phyloP scores from a whole-genome alignment of 1,140 invertebrate species.

The Drosophila albomicans region DNA sequence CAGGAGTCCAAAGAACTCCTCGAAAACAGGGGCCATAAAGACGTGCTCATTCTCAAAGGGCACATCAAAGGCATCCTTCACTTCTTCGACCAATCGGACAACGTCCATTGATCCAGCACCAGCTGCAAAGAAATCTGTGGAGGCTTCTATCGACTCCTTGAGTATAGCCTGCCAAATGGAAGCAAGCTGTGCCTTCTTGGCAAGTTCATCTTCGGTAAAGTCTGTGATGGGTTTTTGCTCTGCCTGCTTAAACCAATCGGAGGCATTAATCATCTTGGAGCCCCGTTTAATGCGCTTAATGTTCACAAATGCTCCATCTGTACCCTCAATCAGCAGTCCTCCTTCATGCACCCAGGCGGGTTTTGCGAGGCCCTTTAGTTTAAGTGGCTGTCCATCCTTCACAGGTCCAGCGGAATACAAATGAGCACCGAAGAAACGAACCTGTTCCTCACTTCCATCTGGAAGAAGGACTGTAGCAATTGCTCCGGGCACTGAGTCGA shows the following conservation, averaged over 20 bases:
- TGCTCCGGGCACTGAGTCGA: conserved; percentile 97
- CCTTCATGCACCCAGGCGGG: conserved; percentile 90
- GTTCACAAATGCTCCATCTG: conserved; percentile 91
- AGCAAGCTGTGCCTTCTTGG: conserved; percentile 87
- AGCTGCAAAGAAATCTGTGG: conserved; percentile 95
- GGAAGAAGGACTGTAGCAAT: conserved; percentile 90
- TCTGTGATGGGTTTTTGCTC: conserved; percentile 86
- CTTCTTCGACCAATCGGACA: conserved; percentile 95
- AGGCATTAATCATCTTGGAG: conserved; percentile 93
- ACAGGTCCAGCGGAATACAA: conserved; percentile 89
- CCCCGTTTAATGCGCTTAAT: conserved; percentile 90
- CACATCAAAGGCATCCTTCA: conserved; percentile 92
- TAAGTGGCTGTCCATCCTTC: conserved; percentile 85
- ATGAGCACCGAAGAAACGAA: conserved; percentile 92
- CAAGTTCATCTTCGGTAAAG: conserved; percentile 92
- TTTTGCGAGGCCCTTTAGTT: conserved; percentile 87
- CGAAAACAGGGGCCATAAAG: conserved; percentile 96
- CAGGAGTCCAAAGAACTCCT: conserved; percentile 89
- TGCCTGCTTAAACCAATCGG: conserved; percentile 90
- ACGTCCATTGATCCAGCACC: conserved; percentile 99
- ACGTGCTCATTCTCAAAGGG: conserved; percentile 94
- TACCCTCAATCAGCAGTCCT: conserved; percentile 92
- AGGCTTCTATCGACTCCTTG: conserved; percentile 90
- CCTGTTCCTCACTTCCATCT: conserved; percentile 86
- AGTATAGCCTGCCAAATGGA: conserved; percentile 95